Percentiles rank a stretch among this genome's conserved stretches.
phyloP scores from a whole-genome alignment of 2,888 invertebrate genomes.

The Ectobius pallidus region DNA sequence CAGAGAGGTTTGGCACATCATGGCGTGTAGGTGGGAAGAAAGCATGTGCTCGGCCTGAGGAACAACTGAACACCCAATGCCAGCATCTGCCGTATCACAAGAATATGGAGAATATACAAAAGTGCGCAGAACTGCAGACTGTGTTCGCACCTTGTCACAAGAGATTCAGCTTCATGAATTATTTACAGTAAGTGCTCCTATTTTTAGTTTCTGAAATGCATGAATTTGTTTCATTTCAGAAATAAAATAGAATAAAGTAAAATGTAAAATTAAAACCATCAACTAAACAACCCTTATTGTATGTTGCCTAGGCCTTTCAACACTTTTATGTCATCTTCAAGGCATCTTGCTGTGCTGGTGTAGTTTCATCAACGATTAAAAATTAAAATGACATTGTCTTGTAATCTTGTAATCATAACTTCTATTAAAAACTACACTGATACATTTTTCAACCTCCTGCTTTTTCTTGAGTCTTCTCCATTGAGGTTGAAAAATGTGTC shows the following conservation, averaged over 20 bases:
- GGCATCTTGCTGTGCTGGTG: too few relatives aligned
- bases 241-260: too few relatives aligned
- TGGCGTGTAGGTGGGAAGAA: conserved; percentile 88
- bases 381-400: too few relatives aligned
- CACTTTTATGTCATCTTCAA: too few relatives aligned
- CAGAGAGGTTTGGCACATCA: conserved; percentile 78
- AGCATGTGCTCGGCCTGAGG: conserved; percentile 66
- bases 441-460: too few relatives aligned
- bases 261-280: too few relatives aligned
- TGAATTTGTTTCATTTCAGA: too few relatives aligned
- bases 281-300: too few relatives aligned
- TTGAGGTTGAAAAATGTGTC: not conserved
- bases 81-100: conserved; percentile 37
- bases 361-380: too few relatives aligned
- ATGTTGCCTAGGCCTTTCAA: too few relatives aligned
- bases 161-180: conserved; percentile 5
- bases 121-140: conserved; percentile 61
- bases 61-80: conserved; percentile 53
- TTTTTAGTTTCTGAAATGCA: too few relatives aligned
- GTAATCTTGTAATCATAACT: not conserved
- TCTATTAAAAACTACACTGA: not conserved
- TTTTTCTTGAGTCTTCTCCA: too few relatives aligned
- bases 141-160: conserved; percentile 61
- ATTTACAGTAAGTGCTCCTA: conserved; percentile 11
- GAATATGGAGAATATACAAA: conserved; percentile 52